Conservation (phyloP, 2,888 invertebrate genomes). For the Autographa pulchrina region DNA sequence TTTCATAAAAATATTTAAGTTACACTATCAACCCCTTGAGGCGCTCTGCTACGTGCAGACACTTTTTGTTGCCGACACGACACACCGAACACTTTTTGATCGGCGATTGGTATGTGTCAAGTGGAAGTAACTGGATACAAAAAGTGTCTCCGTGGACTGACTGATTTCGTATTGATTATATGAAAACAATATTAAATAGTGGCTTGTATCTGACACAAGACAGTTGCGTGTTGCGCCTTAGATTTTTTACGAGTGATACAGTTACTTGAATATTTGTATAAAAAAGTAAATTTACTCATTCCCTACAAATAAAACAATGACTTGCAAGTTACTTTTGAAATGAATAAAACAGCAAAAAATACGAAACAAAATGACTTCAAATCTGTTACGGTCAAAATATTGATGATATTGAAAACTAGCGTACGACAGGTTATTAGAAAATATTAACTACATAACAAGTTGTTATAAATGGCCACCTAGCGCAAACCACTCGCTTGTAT, state of each 20-base stretch:
- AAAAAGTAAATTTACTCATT: background rate
- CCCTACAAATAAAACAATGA: background rate
- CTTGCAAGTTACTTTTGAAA: background rate
- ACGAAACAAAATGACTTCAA: background rate
- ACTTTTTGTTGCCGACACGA: no score
- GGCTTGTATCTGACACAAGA: no score
- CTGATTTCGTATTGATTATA: no score
- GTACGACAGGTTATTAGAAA: slow-evolving; percentile 38
- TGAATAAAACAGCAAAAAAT: background rate
- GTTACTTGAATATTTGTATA: background rate
- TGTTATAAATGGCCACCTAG: slow-evolving; percentile 35
- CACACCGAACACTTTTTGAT: no score
- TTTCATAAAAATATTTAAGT: background rate
- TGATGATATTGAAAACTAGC: slow-evolving; percentile 31
- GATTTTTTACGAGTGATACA: background rate
- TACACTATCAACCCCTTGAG: background rate
- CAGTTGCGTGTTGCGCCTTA: background rate
- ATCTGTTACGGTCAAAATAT: slow-evolving; percentile 36
- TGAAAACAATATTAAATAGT: no score
- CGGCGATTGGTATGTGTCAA: no score
- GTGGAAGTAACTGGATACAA: background rate
- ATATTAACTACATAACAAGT: slow-evolving; percentile 49
- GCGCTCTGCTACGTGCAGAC: background rate
- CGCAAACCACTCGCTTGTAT: slow-evolving; percentile 23
- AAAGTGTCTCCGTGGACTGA: no score